phyloP scores from a whole-genome alignment of 2,888 invertebrate genomes.

The Diabrotica balteata region DNA sequence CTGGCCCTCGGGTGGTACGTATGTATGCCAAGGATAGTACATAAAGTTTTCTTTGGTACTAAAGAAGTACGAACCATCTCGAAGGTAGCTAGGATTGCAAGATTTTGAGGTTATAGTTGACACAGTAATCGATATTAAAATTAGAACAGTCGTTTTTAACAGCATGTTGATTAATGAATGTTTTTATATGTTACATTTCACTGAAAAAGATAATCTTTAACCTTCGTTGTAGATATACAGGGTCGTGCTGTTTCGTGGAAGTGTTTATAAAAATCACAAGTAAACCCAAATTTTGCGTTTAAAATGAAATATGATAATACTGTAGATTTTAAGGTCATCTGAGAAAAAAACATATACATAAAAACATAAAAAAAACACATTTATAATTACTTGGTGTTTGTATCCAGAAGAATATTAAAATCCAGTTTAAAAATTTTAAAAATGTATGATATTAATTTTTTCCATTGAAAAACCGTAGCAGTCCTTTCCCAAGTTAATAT shows the following conservation, averaged over 20 bases:
- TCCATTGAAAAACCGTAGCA: too few relatives aligned
- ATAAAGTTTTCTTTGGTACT: slow-evolving; percentile 32
- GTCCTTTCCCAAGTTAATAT: too few relatives aligned
- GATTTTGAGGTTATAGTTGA: neutral
- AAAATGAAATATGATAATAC: too few relatives aligned
- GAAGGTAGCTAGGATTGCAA: slow-evolving; percentile 28
- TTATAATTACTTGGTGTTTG: too few relatives aligned
- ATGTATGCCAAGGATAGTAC: slow-evolving; percentile 36
- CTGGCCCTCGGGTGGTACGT: slow-evolving; percentile 21
- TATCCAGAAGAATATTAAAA: too few relatives aligned
- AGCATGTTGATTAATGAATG: neutral
- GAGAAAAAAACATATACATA: too few relatives aligned
- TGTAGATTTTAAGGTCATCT: too few relatives aligned
- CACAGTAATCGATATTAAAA: neutral
- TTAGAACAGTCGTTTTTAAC: neutral
- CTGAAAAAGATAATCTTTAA: slow-evolving; percentile 1
- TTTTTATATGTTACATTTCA: neutral
- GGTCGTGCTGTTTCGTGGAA: neutral
- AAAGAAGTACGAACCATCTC: slow-evolving; percentile 15
- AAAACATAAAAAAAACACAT: too few relatives aligned
- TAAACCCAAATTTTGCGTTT: too few relatives aligned
- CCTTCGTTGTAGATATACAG: slow-evolving; percentile 3
- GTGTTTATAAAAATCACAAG: too few relatives aligned
- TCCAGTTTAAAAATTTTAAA: too few relatives aligned
- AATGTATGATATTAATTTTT: too few relatives aligned